Conservation (phyloP, 2,113 vertebrate species). For the Apteryx owenii region DNA sequence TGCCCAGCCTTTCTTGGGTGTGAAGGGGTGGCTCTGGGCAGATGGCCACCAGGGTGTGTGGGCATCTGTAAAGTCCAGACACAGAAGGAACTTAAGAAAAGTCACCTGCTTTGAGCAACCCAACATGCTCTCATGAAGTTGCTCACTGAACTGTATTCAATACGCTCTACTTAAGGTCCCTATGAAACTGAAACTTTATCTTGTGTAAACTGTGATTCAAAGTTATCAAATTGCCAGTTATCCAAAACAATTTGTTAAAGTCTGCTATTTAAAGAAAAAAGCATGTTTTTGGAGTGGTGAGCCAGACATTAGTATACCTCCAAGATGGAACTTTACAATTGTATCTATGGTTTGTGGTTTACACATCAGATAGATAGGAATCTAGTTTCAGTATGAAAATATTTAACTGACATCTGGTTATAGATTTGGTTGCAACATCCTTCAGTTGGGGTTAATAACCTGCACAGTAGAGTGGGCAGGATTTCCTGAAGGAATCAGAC, state of each 20-base stretch:
- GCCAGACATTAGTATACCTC: not conserved
- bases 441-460: constrained; percentile 6
- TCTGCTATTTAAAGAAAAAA: not conserved
- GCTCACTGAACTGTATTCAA: not conserved
- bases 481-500: not conserved
- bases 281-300: not conserved
- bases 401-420: constrained; percentile 5
- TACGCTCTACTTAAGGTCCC: not conserved
- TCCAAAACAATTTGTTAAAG: constrained; percentile 22
- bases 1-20: not conserved
- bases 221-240: constrained; percentile 22
- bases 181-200: constrained; percentile 5
- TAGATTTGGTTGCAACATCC: constrained; percentile 24
- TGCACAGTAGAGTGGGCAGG: not conserved
- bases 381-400: constrained; percentile 12
- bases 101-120: not conserved
- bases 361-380: constrained; percentile 27
- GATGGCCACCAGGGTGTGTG: constrained; percentile 2
- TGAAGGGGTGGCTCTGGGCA: constrained; percentile 1
- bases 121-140: not conserved
- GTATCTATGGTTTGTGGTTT: constrained; percentile 29
- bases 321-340: constrained; percentile 13
- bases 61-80: not conserved
- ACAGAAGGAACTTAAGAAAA: constrained; percentile 24
- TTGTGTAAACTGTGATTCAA: constrained; percentile 30